Evolutionary conservation across 2,888 invertebrate species (phyloP).

Genomic region (Teleiodes luculella): DNA sequence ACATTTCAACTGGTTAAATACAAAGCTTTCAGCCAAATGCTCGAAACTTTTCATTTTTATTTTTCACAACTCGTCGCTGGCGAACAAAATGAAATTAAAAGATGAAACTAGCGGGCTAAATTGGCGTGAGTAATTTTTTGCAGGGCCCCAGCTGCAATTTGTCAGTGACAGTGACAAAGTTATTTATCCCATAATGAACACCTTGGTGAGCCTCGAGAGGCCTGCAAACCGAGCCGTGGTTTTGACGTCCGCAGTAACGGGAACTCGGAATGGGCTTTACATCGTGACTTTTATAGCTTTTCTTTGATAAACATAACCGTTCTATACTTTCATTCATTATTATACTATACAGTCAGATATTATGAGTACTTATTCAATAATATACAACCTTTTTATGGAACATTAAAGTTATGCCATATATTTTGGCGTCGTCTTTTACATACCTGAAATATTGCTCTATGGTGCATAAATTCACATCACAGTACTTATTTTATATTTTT

Average conservation of each 20-base stretch:
- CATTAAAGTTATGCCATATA: no score
- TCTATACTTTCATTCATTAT: no score
- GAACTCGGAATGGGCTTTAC: not conserved
- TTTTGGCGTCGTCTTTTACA: no score
- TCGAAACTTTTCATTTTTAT: conserved; percentile 12
- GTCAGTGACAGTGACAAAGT: conserved; percentile 33
- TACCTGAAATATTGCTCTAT: no score
- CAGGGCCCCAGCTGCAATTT: conserved; percentile 14
- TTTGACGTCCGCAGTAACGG: conserved; percentile 1
- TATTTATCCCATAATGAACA: conserved; percentile 64
- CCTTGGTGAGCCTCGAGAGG: conserved; percentile 38
- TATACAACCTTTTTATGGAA: no score
- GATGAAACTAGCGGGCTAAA: conserved; percentile 17
- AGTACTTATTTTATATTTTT: no score
- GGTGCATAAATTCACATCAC: no score
- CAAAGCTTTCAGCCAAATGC: conserved; percentile 11
- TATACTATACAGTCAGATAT: not conserved
- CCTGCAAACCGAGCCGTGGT: conserved; percentile 9
- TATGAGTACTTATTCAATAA: not conserved
- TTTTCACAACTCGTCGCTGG: conserved; percentile 13
- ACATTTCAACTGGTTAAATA: conserved; percentile 12
- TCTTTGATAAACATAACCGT: not conserved
- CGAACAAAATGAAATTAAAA: conserved; percentile 14
- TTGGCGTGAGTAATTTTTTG: conserved; percentile 17
- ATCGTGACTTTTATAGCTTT: not conserved